Percentiles rank a stretch among this genome's conserved stretches.
These are phyloP conservation scores for Adelges cooleyi DNA, from an alignment of 1,140 invertebrate genomes.

Conservation along the genomic window DNA sequence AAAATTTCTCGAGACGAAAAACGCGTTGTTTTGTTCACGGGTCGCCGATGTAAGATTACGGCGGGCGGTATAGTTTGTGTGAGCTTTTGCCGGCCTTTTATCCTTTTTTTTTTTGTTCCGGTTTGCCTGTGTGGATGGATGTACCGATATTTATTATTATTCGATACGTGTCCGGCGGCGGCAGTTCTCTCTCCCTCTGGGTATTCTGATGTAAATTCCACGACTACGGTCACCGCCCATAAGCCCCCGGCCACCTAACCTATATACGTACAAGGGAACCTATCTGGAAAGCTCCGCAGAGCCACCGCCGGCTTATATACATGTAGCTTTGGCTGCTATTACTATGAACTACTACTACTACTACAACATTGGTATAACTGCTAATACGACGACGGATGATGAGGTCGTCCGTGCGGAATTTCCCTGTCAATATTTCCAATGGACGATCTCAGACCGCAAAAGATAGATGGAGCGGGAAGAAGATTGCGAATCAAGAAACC, in stretches of 20 bases:
- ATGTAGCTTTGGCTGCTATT: too few relatives aligned
- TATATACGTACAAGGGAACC: too few relatives aligned
- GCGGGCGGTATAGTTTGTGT: background rate
- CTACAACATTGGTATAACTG: too few relatives aligned
- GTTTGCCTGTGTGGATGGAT: background rate
- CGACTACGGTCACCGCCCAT: background rate
- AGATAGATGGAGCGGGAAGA: too few relatives aligned
- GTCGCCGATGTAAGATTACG: background rate
- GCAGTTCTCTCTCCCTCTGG: background rate
- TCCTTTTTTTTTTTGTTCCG: background rate
- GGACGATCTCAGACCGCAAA: too few relatives aligned
- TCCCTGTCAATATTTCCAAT: constrained; percentile 13
- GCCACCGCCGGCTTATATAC: too few relatives aligned
- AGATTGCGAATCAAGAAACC: too few relatives aligned
- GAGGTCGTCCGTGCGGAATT: constrained; percentile 4
- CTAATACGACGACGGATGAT: background rate
- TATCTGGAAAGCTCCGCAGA: too few relatives aligned
- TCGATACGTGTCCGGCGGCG: constrained; percentile 13
- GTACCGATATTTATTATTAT: constrained; percentile 13
- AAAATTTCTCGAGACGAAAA: too few relatives aligned
- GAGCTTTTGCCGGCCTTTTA: background rate
- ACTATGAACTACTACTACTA: too few relatives aligned
- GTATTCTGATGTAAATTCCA: constrained; percentile 7
- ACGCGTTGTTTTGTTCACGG: background rate
- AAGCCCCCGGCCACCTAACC: too few relatives aligned